Evolutionary conservation across 2,113 vertebrate genomes (phyloP).

Genomic region (Stegastes partitus): DNA sequence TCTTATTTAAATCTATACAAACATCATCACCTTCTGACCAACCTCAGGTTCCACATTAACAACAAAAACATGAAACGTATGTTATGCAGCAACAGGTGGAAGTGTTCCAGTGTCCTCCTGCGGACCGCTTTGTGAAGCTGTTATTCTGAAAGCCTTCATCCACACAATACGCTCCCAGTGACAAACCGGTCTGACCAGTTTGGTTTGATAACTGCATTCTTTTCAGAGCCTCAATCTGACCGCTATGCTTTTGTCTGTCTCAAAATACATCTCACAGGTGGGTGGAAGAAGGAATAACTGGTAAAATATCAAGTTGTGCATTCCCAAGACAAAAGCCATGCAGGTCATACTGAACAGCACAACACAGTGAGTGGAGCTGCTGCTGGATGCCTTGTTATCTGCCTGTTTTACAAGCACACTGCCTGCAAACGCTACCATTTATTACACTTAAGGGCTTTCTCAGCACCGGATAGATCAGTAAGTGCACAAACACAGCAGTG

Average conservation of each 20-base stretch:
- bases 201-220: constrained; percentile 45
- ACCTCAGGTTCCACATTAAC: neutral
- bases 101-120: neutral
- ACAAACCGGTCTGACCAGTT: constrained; percentile 58
- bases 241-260: constrained; percentile 18
- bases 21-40: too few species aligned
- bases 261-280: constrained; percentile 4
- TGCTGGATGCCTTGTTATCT: neutral
- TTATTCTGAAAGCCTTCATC: constrained; percentile 16
- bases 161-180: constrained; percentile 5
- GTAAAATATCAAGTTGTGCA: constrained; percentile 17
- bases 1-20: too few species aligned
- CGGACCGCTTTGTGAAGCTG: constrained; percentile 19
- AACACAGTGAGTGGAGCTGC: neutral
- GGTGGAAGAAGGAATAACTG: neutral
- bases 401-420: neutral
- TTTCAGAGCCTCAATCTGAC: constrained; percentile 26
- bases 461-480: neutral
- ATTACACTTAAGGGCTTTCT: neutral
- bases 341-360: too few species aligned
- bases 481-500: too few species aligned
- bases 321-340: too few species aligned
- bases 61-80: too few species aligned
- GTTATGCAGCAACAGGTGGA: neutral
- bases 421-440: neutral